phyloP scores from a whole-genome alignment of 2,888 invertebrate genomes.

The Unio pictorum region DNA sequence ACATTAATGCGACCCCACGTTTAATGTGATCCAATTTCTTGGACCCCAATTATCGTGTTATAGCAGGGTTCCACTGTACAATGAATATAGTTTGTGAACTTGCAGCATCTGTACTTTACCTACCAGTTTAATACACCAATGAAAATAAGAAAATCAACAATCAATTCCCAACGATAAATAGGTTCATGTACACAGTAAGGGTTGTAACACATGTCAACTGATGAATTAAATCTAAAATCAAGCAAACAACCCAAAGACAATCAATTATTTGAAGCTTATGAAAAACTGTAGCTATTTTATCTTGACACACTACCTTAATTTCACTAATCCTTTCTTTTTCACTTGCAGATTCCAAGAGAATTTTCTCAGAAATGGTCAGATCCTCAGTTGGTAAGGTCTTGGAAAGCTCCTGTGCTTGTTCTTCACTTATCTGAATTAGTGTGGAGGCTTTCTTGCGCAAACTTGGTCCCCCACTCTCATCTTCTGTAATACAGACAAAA shows the following conservation, averaged over 20 bases:
- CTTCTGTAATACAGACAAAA: not conserved
- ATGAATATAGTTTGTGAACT: too few species aligned
- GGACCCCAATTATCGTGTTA: too few species aligned
- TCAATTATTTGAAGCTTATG: too few species aligned
- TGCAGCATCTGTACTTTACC: not conserved
- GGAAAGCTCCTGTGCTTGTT: constrained; percentile 51
- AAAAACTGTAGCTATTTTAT: too few species aligned
- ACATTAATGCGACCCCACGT: too few species aligned
- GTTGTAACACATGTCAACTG: too few species aligned
- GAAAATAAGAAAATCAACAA: not conserved
- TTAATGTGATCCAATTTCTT: too few species aligned
- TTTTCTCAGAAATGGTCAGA: constrained; percentile 66
- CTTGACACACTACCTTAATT: constrained; percentile 38
- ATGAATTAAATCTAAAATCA: too few species aligned
- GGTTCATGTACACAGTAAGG: too few species aligned
- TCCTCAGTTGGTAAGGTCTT: constrained; percentile 16
- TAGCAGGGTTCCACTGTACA: too few species aligned
- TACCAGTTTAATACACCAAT: not conserved
- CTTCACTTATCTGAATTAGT: constrained; percentile 52
- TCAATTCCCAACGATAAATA: not conserved
- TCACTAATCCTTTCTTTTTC: constrained; percentile 68
- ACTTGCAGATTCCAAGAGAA: constrained; percentile 68
- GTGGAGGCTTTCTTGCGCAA: not conserved
- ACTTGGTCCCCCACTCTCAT: not conserved
- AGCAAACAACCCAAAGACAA: too few species aligned